Base-by-base conservation (phyloP, 2,888 invertebrate species). In the Spodoptera picta region DNA sequence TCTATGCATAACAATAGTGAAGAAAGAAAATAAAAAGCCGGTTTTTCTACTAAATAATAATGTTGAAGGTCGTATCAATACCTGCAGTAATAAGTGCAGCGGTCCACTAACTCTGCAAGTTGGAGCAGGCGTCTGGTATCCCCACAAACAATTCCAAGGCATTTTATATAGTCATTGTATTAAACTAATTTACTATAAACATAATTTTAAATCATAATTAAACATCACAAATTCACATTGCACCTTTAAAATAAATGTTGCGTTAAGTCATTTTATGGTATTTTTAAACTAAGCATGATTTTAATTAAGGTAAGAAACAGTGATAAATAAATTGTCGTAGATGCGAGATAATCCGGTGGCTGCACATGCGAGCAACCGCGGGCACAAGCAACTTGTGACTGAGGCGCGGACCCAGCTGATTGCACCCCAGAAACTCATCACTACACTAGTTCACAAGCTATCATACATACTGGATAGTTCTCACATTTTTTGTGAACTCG, bases 111-210 rank as follows among this genome's bases (percentile, higher is more conserved):
- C 91, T 82, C 90, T 86, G 86, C 94, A 94, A 54, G 87, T 79
- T 14, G 94, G 92, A 64, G 91, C 86, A 51, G 93, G 93, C 75
- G 92, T 84, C 71, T 94, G 87, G 75, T 94, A 94, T 73, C 94
- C 94, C 94, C 94, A 94, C 49, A 94, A 80, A 82, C 94, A 94
- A 81, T 91, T 94, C 94, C 94, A 94, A 86, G 94, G 93, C 94
- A 94, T 94, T 83, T 83, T 88, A 81, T 49, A 60, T 49, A 70
- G 71, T 83, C 88, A 90, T 89, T 80, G 73, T 77, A 69, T 19
- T 36, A 52, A 64, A 63, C 45, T 49, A 23, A 14, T 56, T 56
- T 27, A 41, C 5, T 43, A 19, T 42, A 9, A 36, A 36, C 45
- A 57, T 58, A 6, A 47, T 59, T 59, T 2, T 6, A 45, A 59